phyloP scores from a whole-genome alignment of 2,797 vertebrate genomes.

The Zalophus californianus region DNA sequence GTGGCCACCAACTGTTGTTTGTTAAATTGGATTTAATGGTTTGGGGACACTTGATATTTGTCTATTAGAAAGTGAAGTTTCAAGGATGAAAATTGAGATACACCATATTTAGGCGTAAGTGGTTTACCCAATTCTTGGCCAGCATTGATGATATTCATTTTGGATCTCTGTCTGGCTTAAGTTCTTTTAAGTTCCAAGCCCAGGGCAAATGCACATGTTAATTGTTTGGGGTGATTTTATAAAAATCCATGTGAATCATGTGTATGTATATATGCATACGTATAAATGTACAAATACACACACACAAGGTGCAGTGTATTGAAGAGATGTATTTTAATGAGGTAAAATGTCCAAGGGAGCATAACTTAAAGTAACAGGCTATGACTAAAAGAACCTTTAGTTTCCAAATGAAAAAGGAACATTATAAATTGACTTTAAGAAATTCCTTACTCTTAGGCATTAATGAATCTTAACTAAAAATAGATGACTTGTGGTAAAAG shows the following conservation, averaged over 20 bases:
- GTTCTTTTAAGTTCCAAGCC: neutral
- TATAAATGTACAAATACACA: neutral
- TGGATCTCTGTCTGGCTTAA: neutral
- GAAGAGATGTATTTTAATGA: conserved; percentile 28
- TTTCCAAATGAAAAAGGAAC: conserved; percentile 30
- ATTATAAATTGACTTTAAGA: conserved; percentile 51
- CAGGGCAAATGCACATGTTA: neutral
- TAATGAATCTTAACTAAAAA: conserved; percentile 22
- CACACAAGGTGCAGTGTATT: neutral
- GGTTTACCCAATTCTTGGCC: neutral
- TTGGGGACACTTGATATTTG: neutral
- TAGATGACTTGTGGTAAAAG: neutral
- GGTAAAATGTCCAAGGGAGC: neutral
- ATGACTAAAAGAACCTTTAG: neutral
- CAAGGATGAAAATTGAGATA: neutral
- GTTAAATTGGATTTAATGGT: neutral
- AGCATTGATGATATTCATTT: neutral
- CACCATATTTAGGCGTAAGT: neutral
- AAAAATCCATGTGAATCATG: neutral
- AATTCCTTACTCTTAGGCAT: neutral
- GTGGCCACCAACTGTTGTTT: neutral
- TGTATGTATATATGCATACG: neutral
- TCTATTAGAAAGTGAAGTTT: neutral
- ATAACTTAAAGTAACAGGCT: neutral
- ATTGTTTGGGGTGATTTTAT: conserved; percentile 11